phyloP scores from a whole-genome alignment of 2,113 vertebrate species.

The Bubalus kerabau region DNA sequence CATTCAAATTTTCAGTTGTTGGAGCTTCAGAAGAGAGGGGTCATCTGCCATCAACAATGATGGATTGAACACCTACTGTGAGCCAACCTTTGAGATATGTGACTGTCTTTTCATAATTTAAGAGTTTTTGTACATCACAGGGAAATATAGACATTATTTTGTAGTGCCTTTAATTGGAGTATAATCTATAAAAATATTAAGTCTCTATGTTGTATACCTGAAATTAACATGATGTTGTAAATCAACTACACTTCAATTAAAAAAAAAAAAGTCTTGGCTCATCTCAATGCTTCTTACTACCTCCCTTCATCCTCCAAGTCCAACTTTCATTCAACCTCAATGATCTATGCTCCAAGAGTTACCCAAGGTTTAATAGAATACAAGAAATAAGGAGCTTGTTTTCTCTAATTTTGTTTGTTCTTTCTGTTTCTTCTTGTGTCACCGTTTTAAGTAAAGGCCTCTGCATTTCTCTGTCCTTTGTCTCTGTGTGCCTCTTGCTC shows the following conservation, averaged over 20 bases:
- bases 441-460: not conserved
- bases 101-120: not conserved
- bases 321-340: not conserved
- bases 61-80: not conserved
- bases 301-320: not conserved
- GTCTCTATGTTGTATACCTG: not conserved
- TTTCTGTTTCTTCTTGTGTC: not conserved
- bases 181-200: not conserved
- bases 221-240: not conserved
- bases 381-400: not conserved
- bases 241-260: not conserved
- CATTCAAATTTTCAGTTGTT: not conserved
- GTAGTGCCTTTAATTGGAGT: not conserved
- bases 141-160: not conserved
- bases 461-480: not conserved
- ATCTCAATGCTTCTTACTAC: not conserved
- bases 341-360: not conserved
- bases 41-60: not conserved
- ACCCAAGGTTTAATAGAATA: not conserved
- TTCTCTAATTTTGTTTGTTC: not conserved
- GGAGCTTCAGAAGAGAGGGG: not conserved
- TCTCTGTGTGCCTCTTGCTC: not conserved
- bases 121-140: not conserved
- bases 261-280: not conserved
- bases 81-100: not conserved